Evolutionary conservation across 2,888 invertebrate species (phyloP), one percentile per base, ranked within the genome.

Genomic region (Cynaeus angustus): DNA sequence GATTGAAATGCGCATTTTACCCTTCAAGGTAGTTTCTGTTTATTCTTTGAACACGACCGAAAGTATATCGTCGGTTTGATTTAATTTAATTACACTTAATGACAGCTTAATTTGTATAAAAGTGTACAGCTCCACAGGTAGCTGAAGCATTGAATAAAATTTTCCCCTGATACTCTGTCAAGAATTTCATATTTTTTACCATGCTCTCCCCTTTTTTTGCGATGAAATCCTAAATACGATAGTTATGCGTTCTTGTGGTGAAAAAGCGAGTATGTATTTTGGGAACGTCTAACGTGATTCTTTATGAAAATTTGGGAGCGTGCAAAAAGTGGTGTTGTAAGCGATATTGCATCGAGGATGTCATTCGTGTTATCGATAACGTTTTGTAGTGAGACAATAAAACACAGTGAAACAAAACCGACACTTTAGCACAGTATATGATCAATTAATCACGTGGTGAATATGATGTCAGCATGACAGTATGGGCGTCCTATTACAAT

Each of bases 1-100:
- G 78, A 78, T 78, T 79, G 78, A 78, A 79, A 78, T 78, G 78
- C 75, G 76, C 74, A 75, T 78, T 78, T 75, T 74, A 75, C 75
- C 73, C 72, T 74, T 69, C 68, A 71, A 74, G 75, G 74, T 75
- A 76, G 74, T 76, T 74, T 76, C 76, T 74, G 74, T 73, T 74
- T 72, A 70, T 72, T 68, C 74, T 74, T 68, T 55, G 70, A 75
- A 72, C 75, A 67, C 72, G 66, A 74, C 71, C 72, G 67, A 75
- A 71, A 73, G 70, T 75, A 74, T 76, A 73, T 71, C 68, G 73
- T 70, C 67, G 74, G 74, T 78, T 78, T 2, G 7, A 9, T 33
- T 4, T 48, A 9, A 21, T 9, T 3, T 48, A 48, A 9, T 48
- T 48, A 13, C 14, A 48, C 2, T 1, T 21, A 21, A 4, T n/a